These are phyloP conservation scores for Geodia barretti DNA, from an alignment of 37 sponge, comb jelly and placozoan genomes.

Conservation along the genomic window DNA sequence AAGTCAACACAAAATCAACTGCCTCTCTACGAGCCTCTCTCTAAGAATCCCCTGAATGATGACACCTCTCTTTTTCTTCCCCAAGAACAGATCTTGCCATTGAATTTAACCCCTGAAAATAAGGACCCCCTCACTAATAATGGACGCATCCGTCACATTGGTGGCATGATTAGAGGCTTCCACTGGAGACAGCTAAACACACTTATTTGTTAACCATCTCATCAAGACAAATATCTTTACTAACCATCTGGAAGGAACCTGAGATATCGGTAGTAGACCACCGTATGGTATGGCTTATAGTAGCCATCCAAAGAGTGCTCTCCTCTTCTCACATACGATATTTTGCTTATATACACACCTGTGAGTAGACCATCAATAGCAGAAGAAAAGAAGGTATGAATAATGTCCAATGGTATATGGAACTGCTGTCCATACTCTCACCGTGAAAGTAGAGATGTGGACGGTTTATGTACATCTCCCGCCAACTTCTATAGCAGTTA, in stretches of 20 bases:
- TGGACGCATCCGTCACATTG: too few relatives aligned
- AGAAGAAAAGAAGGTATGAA: not conserved
- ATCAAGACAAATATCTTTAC: too few relatives aligned
- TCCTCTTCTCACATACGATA: conserved; percentile 68
- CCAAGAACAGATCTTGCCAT: too few relatives aligned
- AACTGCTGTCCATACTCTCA: conserved; percentile 19
- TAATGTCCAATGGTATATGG: not conserved
- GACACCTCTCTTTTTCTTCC: too few relatives aligned
- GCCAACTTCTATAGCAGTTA: not conserved
- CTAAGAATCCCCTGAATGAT: too few relatives aligned
- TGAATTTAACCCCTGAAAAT: too few relatives aligned
- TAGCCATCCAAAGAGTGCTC: conserved; percentile 77
- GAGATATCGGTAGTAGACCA: conserved; percentile 77
- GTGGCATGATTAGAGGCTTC: too few relatives aligned
- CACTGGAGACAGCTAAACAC: too few relatives aligned
- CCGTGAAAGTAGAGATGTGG: conserved; percentile 85
- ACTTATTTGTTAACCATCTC: too few relatives aligned
- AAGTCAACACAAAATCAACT: not conserved
- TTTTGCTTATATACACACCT: conserved; percentile 80
- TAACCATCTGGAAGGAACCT: conserved; percentile 83
- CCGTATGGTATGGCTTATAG: conserved; percentile 82
- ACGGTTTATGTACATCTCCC: conserved; percentile 44
- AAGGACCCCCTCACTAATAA: too few relatives aligned
- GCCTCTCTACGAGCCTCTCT: not conserved
- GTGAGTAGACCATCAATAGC: not conserved